Evolutionary conservation across 2,113 vertebrate genomes (phyloP).

Genomic region (Psilopogon haemacephalus): DNA sequence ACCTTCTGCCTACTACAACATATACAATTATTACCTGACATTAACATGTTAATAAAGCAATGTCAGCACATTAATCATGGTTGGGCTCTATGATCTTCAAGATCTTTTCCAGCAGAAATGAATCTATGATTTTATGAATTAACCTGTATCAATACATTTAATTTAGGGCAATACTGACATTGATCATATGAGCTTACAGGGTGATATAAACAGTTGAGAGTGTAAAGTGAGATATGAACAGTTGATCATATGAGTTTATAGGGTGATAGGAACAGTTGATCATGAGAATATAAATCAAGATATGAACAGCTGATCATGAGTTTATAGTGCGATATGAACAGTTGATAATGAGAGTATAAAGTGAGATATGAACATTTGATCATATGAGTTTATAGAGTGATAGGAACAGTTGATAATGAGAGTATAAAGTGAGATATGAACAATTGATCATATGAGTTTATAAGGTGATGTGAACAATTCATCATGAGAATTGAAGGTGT

Average conservation of each 20-base stretch:
- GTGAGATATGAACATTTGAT: neutral
- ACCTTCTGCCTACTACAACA: neutral
- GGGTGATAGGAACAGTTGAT: neutral
- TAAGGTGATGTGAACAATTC: too few species aligned
- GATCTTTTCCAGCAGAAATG: too few species aligned
- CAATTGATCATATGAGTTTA: neutral
- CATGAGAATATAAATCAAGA: too few species aligned
- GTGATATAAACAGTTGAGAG: neutral
- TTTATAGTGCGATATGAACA: neutral
- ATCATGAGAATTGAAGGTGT: neutral
- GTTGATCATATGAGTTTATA: neutral
- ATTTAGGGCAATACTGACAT: constrained; percentile 12
- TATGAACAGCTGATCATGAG: neutral
- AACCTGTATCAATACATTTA: neutral
- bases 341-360: neutral
- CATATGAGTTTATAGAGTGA: neutral
- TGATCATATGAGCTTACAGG: neutral
- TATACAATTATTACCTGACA: neutral
- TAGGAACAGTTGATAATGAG: neutral
- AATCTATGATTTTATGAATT: neutral
- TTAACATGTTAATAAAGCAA: neutral
- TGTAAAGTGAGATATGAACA: neutral
- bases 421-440: neutral
- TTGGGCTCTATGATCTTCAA: too few species aligned
- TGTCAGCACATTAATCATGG: neutral